phyloP scores from a whole-genome alignment of 2,888 invertebrate genomes.

The Watsonalla cultraria region DNA sequence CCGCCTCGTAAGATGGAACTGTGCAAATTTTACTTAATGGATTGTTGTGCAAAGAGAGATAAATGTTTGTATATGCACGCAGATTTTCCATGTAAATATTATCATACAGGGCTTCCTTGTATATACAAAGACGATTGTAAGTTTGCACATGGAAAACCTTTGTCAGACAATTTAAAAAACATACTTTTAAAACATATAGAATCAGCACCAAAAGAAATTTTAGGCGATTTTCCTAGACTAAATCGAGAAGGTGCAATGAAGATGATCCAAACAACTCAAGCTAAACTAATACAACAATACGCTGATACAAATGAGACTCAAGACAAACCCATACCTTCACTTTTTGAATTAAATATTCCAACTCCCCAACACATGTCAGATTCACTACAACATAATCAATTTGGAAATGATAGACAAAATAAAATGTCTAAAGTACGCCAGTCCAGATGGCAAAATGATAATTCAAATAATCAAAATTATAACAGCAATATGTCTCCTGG shows the following conservation, averaged over 20 bases:
- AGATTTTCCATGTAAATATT: conserved; percentile 98
- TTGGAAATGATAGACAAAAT: conserved; percentile 55
- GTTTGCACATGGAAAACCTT: conserved; percentile 93
- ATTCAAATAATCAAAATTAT: conserved; percentile 42
- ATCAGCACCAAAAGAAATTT: conserved; percentile 93
- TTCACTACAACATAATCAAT: conserved; percentile 42
- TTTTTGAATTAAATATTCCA: conserved; percentile 69
- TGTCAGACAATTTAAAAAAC: conserved; percentile 87
- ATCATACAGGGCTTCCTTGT: conserved; percentile 94
- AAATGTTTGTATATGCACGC: conserved; percentile 98
- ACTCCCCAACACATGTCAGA: conserved; percentile 50
- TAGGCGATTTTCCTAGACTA: conserved; percentile 92
- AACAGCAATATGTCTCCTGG: conserved; percentile 46
- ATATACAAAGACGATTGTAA: conserved; percentile 91
- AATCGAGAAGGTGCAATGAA: conserved; percentile 86
- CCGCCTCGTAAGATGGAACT: conserved; percentile 94
- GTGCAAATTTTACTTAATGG: conserved; percentile 97
- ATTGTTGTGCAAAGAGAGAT: conserved; percentile 96
- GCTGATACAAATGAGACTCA: conserved; percentile 48
- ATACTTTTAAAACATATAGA: conserved; percentile 87
- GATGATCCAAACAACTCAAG: conserved; percentile 72
- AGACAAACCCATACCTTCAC: conserved; percentile 62
- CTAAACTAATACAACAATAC: conserved; percentile 65
- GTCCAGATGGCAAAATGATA: conserved; percentile 73
- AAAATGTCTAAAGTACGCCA: conserved; percentile 69